Base-by-base conservation (phyloP, 2,113 vertebrate species). In the Python bivittatus region DNA sequence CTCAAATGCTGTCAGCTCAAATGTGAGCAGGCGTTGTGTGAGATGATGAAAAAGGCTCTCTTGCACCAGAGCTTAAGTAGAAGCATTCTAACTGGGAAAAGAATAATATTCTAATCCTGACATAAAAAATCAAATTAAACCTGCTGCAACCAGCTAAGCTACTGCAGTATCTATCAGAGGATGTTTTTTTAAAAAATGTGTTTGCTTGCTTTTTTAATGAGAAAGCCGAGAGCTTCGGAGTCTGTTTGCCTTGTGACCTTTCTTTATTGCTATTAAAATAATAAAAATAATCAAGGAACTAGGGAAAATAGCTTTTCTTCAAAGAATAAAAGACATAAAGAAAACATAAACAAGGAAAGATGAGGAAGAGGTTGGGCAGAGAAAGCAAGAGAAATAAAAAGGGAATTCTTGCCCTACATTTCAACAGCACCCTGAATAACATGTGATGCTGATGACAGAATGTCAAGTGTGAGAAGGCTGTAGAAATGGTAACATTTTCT, bases 101-200 rank as follows among this genome's bases (percentile, higher is more conserved):
- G 96, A 97, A 95, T 95, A 97, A 89, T 95, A 96, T 96, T 96
- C 97, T 97, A 97, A 97, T 96, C 96, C 17, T 0, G 87, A 92
- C 92, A 89, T 94, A 95, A 96, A 97, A 96, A 94, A 97, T 94
- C 95, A 97, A 96, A 97, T 97, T 96, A 96, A 95, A 96, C 94
- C 96, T 95, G 95, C 88, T 68, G 87, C 79, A 86, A 94, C 72
- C 91, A 94, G 7, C 94, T 94, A 95, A 92, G 94, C 85, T 92
- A 94, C 15, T 89, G 88, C 52, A 92, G 72, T 89, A 88, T 97
- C 91, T 93, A 96, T 97, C 96, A 97, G 93, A 91, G 91, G 2
- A 27, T 52, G 87, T 61, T 86, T 27, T 54, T 72, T 52, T 86
- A 17, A n/a, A 54, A 20, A 22, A 29, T 9, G 1, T 22, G 33